Conservation (phyloP, 2,113 vertebrate species). For the Sphaerodactylus townsendi region DNA sequence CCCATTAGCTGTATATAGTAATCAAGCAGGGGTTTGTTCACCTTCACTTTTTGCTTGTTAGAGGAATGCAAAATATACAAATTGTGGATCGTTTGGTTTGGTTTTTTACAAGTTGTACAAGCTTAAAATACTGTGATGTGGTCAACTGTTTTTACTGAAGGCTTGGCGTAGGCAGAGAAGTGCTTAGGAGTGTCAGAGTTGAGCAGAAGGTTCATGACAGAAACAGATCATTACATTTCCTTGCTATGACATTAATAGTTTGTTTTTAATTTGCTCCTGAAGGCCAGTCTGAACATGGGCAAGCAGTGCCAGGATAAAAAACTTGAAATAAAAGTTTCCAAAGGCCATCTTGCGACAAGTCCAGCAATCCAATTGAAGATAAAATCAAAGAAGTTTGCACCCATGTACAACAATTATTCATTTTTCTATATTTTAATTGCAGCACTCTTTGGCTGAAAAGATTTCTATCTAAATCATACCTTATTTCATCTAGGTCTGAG, state of each 20-base stretch:
- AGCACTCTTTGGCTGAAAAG: not conserved
- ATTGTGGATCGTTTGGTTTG: too few species aligned
- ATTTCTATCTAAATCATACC: conserved; percentile 16
- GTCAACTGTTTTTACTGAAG: not conserved
- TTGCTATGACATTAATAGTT: not conserved
- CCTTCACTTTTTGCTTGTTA: not conserved
- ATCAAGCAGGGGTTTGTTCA: not conserved
- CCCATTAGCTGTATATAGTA: not conserved
- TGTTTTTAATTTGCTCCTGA: conserved; percentile 21
- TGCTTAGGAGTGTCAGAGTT: too few species aligned
- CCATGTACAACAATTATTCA: conserved; percentile 1
- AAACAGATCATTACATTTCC: not conserved
- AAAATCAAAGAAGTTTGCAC: conserved; percentile 72
- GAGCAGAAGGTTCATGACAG: not conserved
- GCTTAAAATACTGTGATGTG: not conserved
- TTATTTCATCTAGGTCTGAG: conserved; percentile 54
- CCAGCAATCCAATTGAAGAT: conserved; percentile 72
- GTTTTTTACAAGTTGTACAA: too few species aligned
- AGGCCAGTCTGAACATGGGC: conserved; percentile 75
- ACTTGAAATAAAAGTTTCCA: conserved; percentile 60
- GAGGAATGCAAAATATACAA: not conserved
- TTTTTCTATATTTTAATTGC: not conserved
- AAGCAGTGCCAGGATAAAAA: conserved; percentile 73
- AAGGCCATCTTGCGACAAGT: conserved; percentile 63
- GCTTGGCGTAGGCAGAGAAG: too few species aligned